These are phyloP conservation scores for Conchocele bisecta DNA, from an alignment of 2,888 invertebrate genomes.

Conservation along the genomic window DNA sequence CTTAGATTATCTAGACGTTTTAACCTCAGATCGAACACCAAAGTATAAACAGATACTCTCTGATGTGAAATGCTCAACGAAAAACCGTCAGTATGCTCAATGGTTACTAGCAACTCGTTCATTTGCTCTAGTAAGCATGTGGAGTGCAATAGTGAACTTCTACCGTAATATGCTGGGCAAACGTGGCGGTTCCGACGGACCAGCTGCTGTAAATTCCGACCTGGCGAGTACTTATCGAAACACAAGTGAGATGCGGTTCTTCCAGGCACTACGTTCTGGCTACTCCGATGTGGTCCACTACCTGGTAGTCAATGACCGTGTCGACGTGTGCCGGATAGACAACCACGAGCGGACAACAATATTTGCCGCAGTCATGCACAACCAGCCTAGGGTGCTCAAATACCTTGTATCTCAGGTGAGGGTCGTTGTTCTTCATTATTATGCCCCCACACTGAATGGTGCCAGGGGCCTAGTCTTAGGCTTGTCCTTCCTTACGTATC, in stretches of 20 bases:
- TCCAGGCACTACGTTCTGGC: conserved; percentile 75
- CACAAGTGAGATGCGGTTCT: conserved; percentile 68
- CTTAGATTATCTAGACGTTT: conserved; percentile 78
- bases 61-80: conserved; percentile 80
- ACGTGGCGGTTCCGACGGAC: conserved; percentile 27
- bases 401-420: conserved; percentile 77
- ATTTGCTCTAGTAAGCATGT: conserved; percentile 79
- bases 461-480: too few species aligned
- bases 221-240: conserved; percentile 27
- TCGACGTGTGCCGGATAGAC: conserved; percentile 69
- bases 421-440: too few species aligned
- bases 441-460: too few species aligned
- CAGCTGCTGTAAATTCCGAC: conserved; percentile 18
- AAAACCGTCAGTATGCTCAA: conserved; percentile 79
- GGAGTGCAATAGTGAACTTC: conserved; percentile 80
- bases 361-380: conserved; percentile 80
- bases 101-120: conserved; percentile 80
- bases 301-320: conserved; percentile 71
- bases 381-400: conserved; percentile 74
- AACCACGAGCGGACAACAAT: conserved; percentile 73
- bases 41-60: conserved; percentile 77
- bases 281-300: conserved; percentile 80
- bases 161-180: conserved; percentile 72
- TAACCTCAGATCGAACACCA: conserved; percentile 74
- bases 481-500: too few species aligned